Evolutionary conservation across 2,888 invertebrate species (phyloP).

Genomic region (Pheosia tremula): DNA sequence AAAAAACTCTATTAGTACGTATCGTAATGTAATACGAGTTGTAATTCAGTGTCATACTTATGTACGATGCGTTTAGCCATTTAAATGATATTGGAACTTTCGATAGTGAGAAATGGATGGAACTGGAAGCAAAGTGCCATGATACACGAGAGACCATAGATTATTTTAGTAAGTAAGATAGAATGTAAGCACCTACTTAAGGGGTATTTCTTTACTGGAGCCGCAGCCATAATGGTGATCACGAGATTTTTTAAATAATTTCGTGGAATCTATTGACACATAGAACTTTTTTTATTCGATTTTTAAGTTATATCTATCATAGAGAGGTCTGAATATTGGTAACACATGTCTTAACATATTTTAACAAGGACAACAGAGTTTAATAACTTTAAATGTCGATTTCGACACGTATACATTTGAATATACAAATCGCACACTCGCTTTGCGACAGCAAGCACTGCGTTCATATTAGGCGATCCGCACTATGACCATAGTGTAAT

Average conservation of each 20-base stretch:
- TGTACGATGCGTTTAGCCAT: background rate
- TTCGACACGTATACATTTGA: constrained; percentile 1
- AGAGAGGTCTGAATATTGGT: background rate
- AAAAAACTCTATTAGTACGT: background rate
- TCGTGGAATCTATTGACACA: too few species aligned
- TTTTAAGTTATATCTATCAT: background rate
- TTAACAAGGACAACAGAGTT: too few species aligned
- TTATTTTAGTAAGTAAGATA: too few species aligned
- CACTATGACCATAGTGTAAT: background rate
- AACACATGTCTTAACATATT: background rate
- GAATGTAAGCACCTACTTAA: too few species aligned
- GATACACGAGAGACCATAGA: background rate
- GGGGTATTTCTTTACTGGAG: too few species aligned
- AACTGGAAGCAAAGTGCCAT: background rate
- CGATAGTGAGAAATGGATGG: background rate
- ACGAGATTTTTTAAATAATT: too few species aligned
- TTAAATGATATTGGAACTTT: background rate
- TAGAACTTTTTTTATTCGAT: background rate
- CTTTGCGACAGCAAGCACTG: background rate
- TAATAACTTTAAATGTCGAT: background rate
- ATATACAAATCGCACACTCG: background rate
- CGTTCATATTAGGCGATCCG: background rate
- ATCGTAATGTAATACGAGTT: background rate
- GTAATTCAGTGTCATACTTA: background rate
- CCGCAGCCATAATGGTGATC: too few species aligned